Base-by-base conservation (phyloP, 2,113 vertebrate species). In the Hyaena hyaena region DNA sequence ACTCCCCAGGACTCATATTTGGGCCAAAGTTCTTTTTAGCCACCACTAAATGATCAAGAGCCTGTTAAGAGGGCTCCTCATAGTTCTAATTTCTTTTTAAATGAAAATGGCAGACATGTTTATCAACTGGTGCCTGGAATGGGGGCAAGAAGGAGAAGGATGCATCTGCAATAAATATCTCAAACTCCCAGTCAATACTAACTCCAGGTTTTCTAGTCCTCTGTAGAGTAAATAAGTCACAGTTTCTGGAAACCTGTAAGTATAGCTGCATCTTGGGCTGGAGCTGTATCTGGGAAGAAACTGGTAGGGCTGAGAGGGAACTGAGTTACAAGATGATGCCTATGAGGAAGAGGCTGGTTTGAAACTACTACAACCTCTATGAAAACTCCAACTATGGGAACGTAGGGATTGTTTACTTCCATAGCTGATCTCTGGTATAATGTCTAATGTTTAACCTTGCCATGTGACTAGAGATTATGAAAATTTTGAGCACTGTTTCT, bases 361-460 rank as follows among this genome's bases (percentile, higher is more conserved):
- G 35, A n/a, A 84, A 71, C 10, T 39, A 23, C 2, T n/a, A 55
- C 11, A 21, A 71, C 17, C 63, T 87, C 80, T 58, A 9, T 50
- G 61, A 45, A 82, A 85, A 73, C 66, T 23, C 15, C 45, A 55
- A 12, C 23, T n/a, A 31, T 10, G n/a, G 11, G n/a, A 95, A 86
- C 26, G 11, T 4, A 68, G 79, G 55, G 45, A 81, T 15, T 45
- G 28, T 66, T 96, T 71, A 73, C 43, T 85, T 74, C 35, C 55
- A 81, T 6, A 76, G 83, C 35, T 89, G 68, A 86, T 82, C 61
- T 90, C 74, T 74, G 55, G 68, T 58, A 74, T 68, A 53, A 68
- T 95, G 26, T 45, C 79, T 93, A 88, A 85, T 66, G 91, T 73
- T 95, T 92, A 95, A 95, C 39, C n/a, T 53, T 93, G 35, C 74